Percentiles rank a stretch among this genome's conserved stretches.
Conservation (phyloP, 2,888 invertebrate species). For the Palloptera scutellata region DNA sequence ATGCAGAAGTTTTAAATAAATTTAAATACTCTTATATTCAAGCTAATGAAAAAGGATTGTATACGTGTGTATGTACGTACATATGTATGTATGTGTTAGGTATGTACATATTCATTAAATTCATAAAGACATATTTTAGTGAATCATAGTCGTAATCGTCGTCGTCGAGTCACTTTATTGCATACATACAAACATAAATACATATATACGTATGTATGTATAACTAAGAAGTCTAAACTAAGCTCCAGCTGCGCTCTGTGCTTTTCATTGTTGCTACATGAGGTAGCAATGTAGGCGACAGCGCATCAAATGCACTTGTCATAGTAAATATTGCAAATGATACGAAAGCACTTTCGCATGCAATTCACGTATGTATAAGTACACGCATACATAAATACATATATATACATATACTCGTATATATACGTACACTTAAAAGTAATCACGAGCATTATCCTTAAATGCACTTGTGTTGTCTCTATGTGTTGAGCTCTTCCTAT, state of each 20-base stretch:
- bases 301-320: slow-evolving; percentile 33
- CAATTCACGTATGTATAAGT: slow-evolving; percentile 13
- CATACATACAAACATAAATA: not conserved
- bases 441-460: slow-evolving; percentile 22
- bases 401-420: not conserved
- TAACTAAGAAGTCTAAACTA: too few relatives aligned
- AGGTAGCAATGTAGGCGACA: slow-evolving; percentile 4
- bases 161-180: not conserved
- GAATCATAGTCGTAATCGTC: not conserved
- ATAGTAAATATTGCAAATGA: not conserved
- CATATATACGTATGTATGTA: not conserved
- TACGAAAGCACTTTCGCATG: too few relatives aligned
- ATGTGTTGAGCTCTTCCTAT: not conserved
- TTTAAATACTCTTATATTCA: too few relatives aligned
- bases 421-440: slow-evolving; percentile 1
- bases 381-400: slow-evolving; percentile 13
- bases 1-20: too few relatives aligned
- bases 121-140: too few relatives aligned
- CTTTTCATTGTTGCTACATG: not conserved
- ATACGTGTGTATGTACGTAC: too few relatives aligned
- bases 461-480: slow-evolving; percentile 30
- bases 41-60: too few relatives aligned
- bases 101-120: too few relatives aligned
- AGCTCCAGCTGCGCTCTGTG: not conserved
- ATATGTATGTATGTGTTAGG: too few relatives aligned